A percentile compares a stretch with the other conserved stretches of the same genome.
These are phyloP conservation scores for Anthoptus insignis DNA, from an alignment of 2,888 invertebrate genomes.

Conservation along the genomic window DNA sequence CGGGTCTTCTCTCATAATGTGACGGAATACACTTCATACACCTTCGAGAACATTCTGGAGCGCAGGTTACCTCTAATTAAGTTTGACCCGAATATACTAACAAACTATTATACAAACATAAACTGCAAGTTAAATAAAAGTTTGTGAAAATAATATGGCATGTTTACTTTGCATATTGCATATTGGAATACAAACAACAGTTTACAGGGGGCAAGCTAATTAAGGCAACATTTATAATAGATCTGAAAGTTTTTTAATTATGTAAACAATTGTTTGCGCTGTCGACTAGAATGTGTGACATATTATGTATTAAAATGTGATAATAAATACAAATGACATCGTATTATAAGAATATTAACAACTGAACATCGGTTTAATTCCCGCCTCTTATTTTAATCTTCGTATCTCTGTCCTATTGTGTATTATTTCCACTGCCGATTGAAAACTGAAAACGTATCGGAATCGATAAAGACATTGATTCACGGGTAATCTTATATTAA, in stretches of 20 bases:
- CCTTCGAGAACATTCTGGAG: too few relatives aligned
- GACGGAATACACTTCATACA: too few relatives aligned
- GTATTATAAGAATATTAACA: conserved; percentile 55
- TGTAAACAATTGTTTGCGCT: conserved; percentile 43
- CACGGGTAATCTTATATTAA: too few relatives aligned
- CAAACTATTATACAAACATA: too few relatives aligned
- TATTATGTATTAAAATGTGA: conserved; percentile 57
- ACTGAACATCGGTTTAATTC: conserved; percentile 60
- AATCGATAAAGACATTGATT: conserved; percentile 15
- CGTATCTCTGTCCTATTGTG: conserved; percentile 70
- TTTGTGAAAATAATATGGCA: too few relatives aligned
- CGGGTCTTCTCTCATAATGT: too few relatives aligned
- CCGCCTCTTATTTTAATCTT: conserved; percentile 68
- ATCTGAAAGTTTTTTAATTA: not conserved
- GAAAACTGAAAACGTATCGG: not conserved
- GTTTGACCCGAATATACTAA: too few relatives aligned
- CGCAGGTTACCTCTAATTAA: too few relatives aligned
- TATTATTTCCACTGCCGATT: conserved; percentile 6
- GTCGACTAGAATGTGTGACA: conserved; percentile 53
- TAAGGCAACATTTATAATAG: too few relatives aligned
- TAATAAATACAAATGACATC: conserved; percentile 60
- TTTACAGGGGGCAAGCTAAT: not conserved
- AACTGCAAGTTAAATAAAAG: too few relatives aligned
- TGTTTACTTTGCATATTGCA: too few relatives aligned
- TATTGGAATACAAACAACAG: not conserved